These are phyloP conservation scores for Drosophila greeni DNA, from an alignment of 2,888 invertebrate species.

Conservation along the genomic window DNA sequence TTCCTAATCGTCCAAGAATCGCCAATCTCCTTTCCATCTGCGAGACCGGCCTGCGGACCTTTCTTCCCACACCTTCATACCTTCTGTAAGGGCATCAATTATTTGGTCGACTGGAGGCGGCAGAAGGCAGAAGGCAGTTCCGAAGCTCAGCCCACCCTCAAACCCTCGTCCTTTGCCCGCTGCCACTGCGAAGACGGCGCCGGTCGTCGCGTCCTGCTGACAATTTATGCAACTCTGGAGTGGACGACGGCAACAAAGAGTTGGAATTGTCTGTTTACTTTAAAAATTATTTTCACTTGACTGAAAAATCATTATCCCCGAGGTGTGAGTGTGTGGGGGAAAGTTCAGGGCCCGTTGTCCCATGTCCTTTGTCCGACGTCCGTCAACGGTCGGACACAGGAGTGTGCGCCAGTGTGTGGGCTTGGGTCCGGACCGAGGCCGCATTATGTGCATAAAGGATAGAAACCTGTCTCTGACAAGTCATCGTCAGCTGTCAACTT, in stretches of 20 bases:
- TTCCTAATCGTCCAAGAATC: constrained; percentile 2
- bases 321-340: constrained; percentile 46
- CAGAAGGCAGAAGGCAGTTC: constrained; percentile 24
- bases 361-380: constrained; percentile 47
- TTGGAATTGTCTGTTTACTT: constrained; percentile 67
- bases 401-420: constrained; percentile 26
- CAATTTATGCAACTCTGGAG: constrained; percentile 67
- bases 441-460: constrained; percentile 73
- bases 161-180: constrained; percentile 11
- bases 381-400: constrained; percentile 65
- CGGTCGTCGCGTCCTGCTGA: constrained; percentile 50
- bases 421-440: constrained; percentile 12
- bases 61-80: constrained; percentile 6
- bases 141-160: not conserved
- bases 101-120: constrained; percentile 56
- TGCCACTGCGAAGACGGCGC: constrained; percentile 38
- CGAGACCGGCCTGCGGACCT: constrained; percentile 2
- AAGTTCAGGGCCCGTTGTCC: constrained; percentile 53
- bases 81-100: constrained; percentile 51
- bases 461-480: constrained; percentile 76
- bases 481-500: constrained; percentile 78
- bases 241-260: constrained; percentile 43
- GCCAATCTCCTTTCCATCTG: constrained; percentile 10
- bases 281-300: constrained; percentile 75
- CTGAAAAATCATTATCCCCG: constrained; percentile 76